Evolutionary conservation across 2,113 vertebrate species (phyloP).

Genomic region (Lepus americanus): DNA sequence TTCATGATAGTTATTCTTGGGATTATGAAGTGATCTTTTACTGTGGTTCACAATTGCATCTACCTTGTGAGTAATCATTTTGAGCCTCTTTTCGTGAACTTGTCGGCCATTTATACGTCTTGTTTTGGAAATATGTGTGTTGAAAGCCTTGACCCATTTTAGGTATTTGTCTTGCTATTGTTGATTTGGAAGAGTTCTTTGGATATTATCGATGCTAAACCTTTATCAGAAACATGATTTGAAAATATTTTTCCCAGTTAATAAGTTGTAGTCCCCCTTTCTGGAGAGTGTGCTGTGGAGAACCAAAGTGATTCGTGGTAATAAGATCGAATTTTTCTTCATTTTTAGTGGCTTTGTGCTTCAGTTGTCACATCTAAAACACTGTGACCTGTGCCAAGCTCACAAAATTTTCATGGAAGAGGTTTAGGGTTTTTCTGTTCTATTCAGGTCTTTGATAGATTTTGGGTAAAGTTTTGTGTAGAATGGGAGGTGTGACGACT

Average conservation of each 20-base stretch:
- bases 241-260: not conserved
- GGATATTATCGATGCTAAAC: constrained; percentile 7
- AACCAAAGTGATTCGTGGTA: not conserved
- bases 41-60: not conserved
- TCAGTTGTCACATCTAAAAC: not conserved
- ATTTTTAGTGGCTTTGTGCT: not conserved
- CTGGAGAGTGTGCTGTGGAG: not conserved
- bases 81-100: not conserved
- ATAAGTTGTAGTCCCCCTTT: not conserved
- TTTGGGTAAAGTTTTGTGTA: not conserved
- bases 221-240: not conserved
- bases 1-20: not conserved
- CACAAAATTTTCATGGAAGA: not conserved
- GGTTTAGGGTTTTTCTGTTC: not conserved
- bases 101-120: not conserved
- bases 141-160: not conserved
- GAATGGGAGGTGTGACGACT: not conserved
- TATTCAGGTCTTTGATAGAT: not conserved
- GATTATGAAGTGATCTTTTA: not conserved
- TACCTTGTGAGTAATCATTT: not conserved
- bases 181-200: not conserved
- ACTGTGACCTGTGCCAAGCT: not conserved
- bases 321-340: not conserved
- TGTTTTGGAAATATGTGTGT: not conserved
- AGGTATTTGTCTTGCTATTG: constrained; percentile 1